Evolutionary conservation across 1,140 invertebrate genomes (phyloP), one percentile per base, ranked within the genome.

Genomic region (Pachypeltis micranthus): DNA sequence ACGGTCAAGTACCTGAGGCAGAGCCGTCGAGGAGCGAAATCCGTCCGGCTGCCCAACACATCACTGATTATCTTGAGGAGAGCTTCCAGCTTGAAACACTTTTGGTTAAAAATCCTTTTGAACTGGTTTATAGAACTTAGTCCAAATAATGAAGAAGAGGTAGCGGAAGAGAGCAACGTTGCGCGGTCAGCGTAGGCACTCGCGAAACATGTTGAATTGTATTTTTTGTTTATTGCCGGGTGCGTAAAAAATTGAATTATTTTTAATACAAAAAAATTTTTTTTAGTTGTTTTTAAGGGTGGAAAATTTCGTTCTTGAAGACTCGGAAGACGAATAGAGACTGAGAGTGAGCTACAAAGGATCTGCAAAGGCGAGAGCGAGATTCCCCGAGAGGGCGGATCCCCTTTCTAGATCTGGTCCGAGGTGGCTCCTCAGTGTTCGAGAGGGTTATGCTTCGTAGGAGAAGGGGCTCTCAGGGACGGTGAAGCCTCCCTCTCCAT

Each of bases 331-430:
- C 47, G 47, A 21, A 51, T 10, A 10, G 47, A 51, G 21, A 10
- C 47, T 51, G 47, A 51, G 47, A 51, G 47, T 51, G 10, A 21
- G 21, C 10, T 51, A 21, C 34, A 10, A 51, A 51, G 21, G 47
- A 51, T 51, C 47, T 51, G 47, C 47, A 51, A 10, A 21, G 47
- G 47, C 47, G 47, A 51, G 47, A 51, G 47, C 21, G 10, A 51
- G 47, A 51, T 51, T 51, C 47, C 47, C 47, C 47, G 47, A 51
- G 47, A 51, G 47, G 47, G 47, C 47, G 47, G 47, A 51, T 21
- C 47, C 47, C 47, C 47, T 51, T 51, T 51, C 47, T 51, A 51
- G 21, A 21, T 51, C 47, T 51, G 47, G 47, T 51, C 47, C 47
- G 10, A 39, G 10, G 47, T 14, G 47, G 19, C 47, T 51, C 21